A percentile compares a stretch with the other conserved stretches of the same genome.
Evolutionary conservation across 2,113 vertebrate genomes (phyloP).

Genomic region (Petromus typicus): DNA sequence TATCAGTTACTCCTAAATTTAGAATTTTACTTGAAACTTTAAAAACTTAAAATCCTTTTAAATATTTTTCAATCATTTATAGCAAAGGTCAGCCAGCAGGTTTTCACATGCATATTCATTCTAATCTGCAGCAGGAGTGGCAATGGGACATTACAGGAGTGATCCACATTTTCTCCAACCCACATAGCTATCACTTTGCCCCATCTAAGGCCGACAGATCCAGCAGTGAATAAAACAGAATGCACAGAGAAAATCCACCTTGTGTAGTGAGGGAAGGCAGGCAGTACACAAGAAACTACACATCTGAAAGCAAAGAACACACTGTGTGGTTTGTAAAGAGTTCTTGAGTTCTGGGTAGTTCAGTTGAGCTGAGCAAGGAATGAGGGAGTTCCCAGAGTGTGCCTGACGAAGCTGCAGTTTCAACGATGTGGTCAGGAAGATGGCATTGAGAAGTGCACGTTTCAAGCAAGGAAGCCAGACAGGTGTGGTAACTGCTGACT

Average conservation of each 20-base stretch:
- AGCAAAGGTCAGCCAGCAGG: neutral
- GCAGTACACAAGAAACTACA: neutral
- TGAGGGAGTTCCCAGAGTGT: neutral
- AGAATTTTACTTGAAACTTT: neutral
- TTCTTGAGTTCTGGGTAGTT: neutral
- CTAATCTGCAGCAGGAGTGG: neutral
- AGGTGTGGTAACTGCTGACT: neutral
- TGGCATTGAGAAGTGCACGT: neutral
- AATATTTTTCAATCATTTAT: neutral
- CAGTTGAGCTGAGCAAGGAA: neutral
- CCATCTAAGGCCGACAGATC: neutral
- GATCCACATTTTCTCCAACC: neutral
- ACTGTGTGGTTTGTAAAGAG: neutral
- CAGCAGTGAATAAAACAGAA: neutral
- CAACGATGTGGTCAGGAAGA: neutral
- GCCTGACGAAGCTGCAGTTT: neutral
- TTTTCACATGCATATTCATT: neutral
- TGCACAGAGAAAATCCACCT: neutral
- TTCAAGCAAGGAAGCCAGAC: neutral
- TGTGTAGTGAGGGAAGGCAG: neutral
- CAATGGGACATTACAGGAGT: neutral
- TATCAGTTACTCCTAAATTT: neutral
- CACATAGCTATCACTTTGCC: neutral
- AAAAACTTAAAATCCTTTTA: neutral
- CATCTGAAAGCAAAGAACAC: neutral